Evolutionary conservation across 2,797 vertebrate species (phyloP).

Genomic region (Malacoraja senta): DNA sequence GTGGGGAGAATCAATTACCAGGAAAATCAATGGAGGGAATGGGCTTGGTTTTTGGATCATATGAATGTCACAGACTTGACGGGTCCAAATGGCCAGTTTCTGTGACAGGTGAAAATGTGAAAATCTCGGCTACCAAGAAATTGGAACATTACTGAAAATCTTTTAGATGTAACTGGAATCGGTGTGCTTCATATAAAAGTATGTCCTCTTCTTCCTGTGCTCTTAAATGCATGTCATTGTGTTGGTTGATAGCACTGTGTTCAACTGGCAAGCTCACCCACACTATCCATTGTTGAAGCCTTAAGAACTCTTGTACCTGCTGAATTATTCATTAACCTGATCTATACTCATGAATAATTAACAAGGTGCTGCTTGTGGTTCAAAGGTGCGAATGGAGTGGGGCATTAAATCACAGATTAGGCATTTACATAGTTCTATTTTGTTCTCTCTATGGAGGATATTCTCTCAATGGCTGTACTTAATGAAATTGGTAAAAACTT

Average conservation of each 20-base stretch:
- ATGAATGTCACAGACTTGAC: no score
- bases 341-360: conserved; percentile 23
- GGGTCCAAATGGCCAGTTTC: no score
- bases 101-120: no score
- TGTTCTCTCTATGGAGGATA: not conserved
- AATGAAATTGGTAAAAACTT: not conserved
- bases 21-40: no score
- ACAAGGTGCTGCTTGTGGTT: not conserved
- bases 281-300: not conserved
- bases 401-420: not conserved
- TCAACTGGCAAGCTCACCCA: not conserved
- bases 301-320: not conserved
- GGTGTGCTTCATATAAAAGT: not conserved
- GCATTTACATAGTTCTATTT: not conserved
- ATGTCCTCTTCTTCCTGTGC: not conserved
- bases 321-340: conserved; percentile 24
- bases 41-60: no score
- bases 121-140: not conserved
- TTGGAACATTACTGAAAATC: not conserved
- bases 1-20: no score
- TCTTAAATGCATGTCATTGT: not conserved
- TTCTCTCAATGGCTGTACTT: not conserved
- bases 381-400: not conserved
- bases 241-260: not conserved
- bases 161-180: not conserved